phyloP scores from a whole-genome alignment of 1,140 invertebrate species.

The Cydia pomonella region DNA sequence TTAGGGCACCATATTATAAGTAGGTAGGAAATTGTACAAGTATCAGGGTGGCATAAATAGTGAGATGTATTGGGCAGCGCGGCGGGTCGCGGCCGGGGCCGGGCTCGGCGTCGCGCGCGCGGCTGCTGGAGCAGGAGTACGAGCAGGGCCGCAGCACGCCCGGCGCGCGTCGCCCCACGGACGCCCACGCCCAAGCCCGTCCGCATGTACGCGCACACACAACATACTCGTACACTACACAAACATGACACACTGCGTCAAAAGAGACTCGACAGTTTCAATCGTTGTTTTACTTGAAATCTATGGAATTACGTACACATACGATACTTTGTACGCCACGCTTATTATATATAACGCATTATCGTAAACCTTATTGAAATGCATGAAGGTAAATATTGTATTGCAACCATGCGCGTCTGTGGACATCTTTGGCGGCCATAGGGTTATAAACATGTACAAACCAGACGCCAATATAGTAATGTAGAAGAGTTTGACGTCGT shows the following conservation, averaged over 20 bases:
- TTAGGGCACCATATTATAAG: too few relatives aligned
- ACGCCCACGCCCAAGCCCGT: slow-evolving; percentile 32
- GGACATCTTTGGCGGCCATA: too few relatives aligned
- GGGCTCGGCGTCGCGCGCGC: slow-evolving; percentile 50
- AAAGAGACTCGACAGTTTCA: not conserved
- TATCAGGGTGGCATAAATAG: not conserved
- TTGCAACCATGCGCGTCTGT: too few relatives aligned
- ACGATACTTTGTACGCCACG: too few relatives aligned
- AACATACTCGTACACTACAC: not conserved
- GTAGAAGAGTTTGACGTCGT: too few relatives aligned
- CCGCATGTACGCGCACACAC: slow-evolving; percentile 42
- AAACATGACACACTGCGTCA: not conserved
- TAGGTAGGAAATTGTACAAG: not conserved
- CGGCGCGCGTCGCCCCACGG: slow-evolving; percentile 55
- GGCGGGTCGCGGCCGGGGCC: slow-evolving; percentile 33
- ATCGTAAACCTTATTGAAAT: too few relatives aligned
- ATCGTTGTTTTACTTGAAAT: too few relatives aligned
- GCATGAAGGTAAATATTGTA: too few relatives aligned
- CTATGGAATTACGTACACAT: too few relatives aligned
- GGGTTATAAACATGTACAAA: too few relatives aligned
- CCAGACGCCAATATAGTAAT: too few relatives aligned
- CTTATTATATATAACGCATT: too few relatives aligned
- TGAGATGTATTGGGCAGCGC: slow-evolving; percentile 27
- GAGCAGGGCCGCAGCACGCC: slow-evolving; percentile 77
- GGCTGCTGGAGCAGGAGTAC: slow-evolving; percentile 72